These are phyloP conservation scores for Battus philenor DNA, from an alignment of 1,140 invertebrate species.

Conservation along the genomic window DNA sequence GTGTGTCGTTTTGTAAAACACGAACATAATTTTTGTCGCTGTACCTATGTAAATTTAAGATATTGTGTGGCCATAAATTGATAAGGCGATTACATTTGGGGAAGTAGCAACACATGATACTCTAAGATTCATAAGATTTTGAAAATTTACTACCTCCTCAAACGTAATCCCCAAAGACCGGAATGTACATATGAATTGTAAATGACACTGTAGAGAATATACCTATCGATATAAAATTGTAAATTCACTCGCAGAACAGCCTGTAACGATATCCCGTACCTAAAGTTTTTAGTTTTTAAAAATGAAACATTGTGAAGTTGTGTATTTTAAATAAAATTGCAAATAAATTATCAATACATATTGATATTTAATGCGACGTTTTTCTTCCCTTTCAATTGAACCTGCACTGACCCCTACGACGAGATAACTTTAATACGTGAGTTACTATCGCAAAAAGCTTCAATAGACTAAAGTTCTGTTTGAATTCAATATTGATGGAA, in stretches of 20 bases:
- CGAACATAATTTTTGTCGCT: conserved; percentile 50
- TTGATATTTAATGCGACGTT: conserved; percentile 60
- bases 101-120: too few relatives aligned
- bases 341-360: conserved; percentile 74
- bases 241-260: conserved; percentile 61
- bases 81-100: too few relatives aligned
- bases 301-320: conserved; percentile 74
- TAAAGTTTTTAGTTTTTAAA: conserved; percentile 72
- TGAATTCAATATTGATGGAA: conserved; percentile 49
- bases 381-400: conserved; percentile 24
- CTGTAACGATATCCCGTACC: conserved; percentile 68
- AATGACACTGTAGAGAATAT: conserved; percentile 60
- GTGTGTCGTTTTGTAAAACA: neutral
- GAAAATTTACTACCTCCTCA: conserved; percentile 23
- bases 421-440: too few relatives aligned
- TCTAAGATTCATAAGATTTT: too few relatives aligned
- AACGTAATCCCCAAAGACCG: conserved; percentile 33
- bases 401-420: too few relatives aligned
- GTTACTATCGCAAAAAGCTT: too few relatives aligned
- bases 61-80: too few relatives aligned
- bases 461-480: too few relatives aligned
- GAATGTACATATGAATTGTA: conserved; percentile 63
- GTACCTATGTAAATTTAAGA: too few relatives aligned
- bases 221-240: conserved; percentile 52
- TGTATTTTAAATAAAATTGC: conserved; percentile 76